Evolutionary conservation across 2,797 vertebrate species (phyloP), one percentile per base, ranked within the genome.

Genomic region (Synanceia verrucosa): DNA sequence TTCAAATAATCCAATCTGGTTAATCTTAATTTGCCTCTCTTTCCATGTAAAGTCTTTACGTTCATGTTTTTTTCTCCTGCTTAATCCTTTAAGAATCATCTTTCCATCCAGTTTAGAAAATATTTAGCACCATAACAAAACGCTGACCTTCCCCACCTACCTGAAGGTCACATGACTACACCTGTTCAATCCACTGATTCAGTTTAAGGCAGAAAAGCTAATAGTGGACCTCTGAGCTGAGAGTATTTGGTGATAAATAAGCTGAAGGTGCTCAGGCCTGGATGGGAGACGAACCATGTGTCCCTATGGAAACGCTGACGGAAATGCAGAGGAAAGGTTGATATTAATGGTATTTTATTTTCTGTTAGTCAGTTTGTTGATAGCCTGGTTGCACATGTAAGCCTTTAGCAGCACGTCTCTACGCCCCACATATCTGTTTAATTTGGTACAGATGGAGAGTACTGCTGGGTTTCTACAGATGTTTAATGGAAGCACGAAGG

Each of bases 121-220:
- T 21, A 53, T 19, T 4, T 48, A 2, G 23, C 0, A 48, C 0
- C 3, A 4, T 24, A 1, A 43, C n/a, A 43, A 41, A 29, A 0
- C 1, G 4, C 41, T 6, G 1, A 0, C n/a, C 18, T 43, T 9
- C n/a, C 0, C n/a, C 41, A 43, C n/a, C 19, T 43, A 5, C 41
- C 41, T 43, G 9, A n/a, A 43, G 41, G 41, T 43, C 23, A 48
- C 46, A 0, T 13, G 21, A 23, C 24, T 3, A 14, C 21, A 14
- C 44, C 23, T 0, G 11, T 23, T 4, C n/a, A n/a, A 41, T 41
- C 39, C 4, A 1, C 44, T 46, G 5, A 23, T 23, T 19, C 5
- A 46, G 19, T 23, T 12, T 13, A 24, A 46, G 19, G 21, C 1
- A 23, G 44, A 46, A 46, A 13, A 46, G 2, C 5, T 23, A 46